Base-by-base conservation (phyloP, 92 coral and sea anemone genomes). In the Meandrina meandrites region DNA sequence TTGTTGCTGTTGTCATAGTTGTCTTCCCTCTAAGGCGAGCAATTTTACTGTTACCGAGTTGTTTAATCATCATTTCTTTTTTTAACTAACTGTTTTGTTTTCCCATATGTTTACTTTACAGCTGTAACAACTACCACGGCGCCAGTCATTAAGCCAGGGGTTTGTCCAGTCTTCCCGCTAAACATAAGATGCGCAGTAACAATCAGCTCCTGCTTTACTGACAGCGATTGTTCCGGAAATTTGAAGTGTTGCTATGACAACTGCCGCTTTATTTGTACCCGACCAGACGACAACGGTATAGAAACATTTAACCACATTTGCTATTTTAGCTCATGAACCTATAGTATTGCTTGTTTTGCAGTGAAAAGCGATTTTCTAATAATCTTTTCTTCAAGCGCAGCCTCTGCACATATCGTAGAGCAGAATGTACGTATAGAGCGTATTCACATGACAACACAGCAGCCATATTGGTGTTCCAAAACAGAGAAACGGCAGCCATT, bases 171-270 rank as follows among this genome's bases (percentile, higher is more conserved):
- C 71, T 69, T 81, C 79, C 84, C 71, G n/a, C 67, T 86, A 8
- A 90, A 77, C 14, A 68, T 21, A 35, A 79, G 87, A n/a, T 90
- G 93, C 66, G 68, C 75, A 12, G 72, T 62, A 9, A 54, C 79
- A 42, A 70, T 22, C 64, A 83, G 62, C 70, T 70, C 81, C 36
- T 90, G 93, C 72, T 47, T 79, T 19, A n/a, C 40, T 48, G 91
- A 91, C 47, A 45, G 66, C 8, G 78, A 88, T 27, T 91, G 91
- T 37, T 53, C 82, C n/a, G 89, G 84, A 53, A 75, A 69, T 56
- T 64, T 56, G 40, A 91, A 84, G 80, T 84, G 93, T 68, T 91
- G 94, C 81, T 80, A 83, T 28, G 94, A 84, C 79, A 84, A 88
- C 24, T 88, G 94, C 78, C 82, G 35, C 62, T 16, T 28, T 37